Conservation (phyloP, 2,797 vertebrate genomes). For the Cephalopachus bancanus region DNA sequence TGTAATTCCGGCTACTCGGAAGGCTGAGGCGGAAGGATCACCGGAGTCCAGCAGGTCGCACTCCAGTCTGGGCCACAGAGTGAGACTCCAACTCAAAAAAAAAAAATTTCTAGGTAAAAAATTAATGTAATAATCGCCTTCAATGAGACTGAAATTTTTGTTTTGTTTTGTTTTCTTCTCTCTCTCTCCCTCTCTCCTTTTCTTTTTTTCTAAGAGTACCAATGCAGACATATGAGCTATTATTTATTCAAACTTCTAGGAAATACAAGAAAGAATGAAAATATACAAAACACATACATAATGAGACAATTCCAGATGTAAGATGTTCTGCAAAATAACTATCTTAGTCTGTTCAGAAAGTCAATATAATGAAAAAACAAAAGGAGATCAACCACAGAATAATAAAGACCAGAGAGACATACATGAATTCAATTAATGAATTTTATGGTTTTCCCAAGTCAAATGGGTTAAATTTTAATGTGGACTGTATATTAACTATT, state of each 20-base stretch:
- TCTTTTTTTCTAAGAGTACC: neutral
- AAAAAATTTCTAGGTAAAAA: constrained; percentile 28
- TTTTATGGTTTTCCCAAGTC: neutral
- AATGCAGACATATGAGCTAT: neutral
- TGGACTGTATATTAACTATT: neutral
- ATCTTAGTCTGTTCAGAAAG: neutral
- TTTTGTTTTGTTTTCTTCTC: neutral
- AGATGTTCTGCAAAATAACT: neutral
- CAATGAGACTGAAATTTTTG: neutral
- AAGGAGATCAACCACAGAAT: neutral
- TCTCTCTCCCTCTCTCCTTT: neutral
- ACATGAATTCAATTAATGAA: neutral
- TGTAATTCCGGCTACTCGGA: too few species aligned
- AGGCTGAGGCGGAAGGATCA: too few species aligned
- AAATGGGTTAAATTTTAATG: constrained; percentile 2
- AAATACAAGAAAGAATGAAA: neutral
- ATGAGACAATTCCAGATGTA: neutral
- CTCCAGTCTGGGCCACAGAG: too few species aligned
- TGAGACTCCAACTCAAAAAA: too few species aligned
- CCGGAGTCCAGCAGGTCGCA: too few species aligned
- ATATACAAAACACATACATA: neutral
- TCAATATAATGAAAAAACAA: constrained; percentile 27
- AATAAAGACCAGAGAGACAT: neutral
- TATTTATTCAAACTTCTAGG: constrained; percentile 9
- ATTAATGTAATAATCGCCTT: neutral